Base-by-base conservation (phyloP, 2,113 vertebrate genomes). In the Nannospalax galili region DNA sequence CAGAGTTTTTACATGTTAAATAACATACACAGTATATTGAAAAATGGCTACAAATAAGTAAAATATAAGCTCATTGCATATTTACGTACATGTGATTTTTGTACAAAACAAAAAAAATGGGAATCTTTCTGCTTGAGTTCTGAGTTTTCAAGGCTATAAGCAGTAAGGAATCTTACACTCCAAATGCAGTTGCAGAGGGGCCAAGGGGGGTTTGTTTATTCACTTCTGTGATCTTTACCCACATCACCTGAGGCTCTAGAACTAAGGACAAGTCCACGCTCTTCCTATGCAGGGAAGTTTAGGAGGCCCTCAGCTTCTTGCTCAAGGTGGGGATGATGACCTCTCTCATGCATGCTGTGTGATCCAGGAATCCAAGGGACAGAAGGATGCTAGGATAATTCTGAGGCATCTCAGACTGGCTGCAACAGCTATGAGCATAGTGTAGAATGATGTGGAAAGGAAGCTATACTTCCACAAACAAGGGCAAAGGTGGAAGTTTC, bases 1-100 rank as follows among this genome's bases (percentile, higher is more conserved):
- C 19, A 65, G 14, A 70, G 60, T 42, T 92, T 87, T 80, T 91
- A 92, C 58, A 56, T 77, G 22, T 70, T 82, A 84, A 85, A 95
- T 74, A 92, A 88, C 35, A 5, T n/a, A 40, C 28, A 87, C 56
- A 60, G 32, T 64, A 64, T 40, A 60, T 58, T 78, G 73, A 91
- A 84, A 80, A 85, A 9, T 1, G 19, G 1, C 17, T 56, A 67
- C 42, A 85, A 89, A 70, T 19, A 69, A 28, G 11, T 77, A 73
- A 90, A 90, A 3, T 20, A 17, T 60, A 45, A 78, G 11, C 2
- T 7, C 20, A 20, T 62, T 65, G 17, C 42, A 87, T 3, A 30
- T 48, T 1, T 60, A 69, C 14, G 3, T 77, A 48, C 8, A 81
- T n/a, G 15, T 62, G 0, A 69, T 45, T 60, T n/a, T 52, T 67